phyloP scores from a whole-genome alignment of 2,888 invertebrate genomes.

The Ecliptopera silaceata region DNA sequence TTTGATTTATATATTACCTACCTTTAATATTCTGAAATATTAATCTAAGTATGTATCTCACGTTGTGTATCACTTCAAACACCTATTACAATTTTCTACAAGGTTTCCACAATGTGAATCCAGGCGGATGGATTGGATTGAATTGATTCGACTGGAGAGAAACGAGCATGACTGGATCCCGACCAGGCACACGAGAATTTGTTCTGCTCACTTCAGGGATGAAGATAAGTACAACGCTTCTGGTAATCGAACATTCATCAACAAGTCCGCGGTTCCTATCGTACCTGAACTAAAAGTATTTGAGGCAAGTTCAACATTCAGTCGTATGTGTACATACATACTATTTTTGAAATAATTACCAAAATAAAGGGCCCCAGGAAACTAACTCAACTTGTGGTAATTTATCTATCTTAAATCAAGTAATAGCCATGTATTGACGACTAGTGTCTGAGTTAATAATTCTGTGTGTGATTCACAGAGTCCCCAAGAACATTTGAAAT shows the following conservation, averaged over 20 bases:
- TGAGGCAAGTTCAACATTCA: constrained; percentile 15
- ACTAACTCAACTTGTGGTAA: too few relatives aligned
- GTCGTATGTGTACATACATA: too few relatives aligned
- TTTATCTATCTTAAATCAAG: too few relatives aligned
- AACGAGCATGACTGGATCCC: constrained; percentile 29
- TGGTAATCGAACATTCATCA: constrained; percentile 24
- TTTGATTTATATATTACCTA: too few relatives aligned
- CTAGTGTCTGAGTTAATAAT: not conserved
- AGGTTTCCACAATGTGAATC: constrained; percentile 29
- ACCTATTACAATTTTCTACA: constrained; percentile 5
- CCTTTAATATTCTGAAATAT: too few relatives aligned
- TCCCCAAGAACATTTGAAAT: constrained; percentile 13
- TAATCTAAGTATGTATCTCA: not conserved
- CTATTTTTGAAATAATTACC: too few relatives aligned
- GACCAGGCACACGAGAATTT: constrained; percentile 34
- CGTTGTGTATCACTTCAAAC: not conserved
- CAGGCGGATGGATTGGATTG: constrained; percentile 27
- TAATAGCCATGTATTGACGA: too few relatives aligned
- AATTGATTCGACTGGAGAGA: constrained; percentile 28
- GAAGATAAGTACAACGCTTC: constrained; percentile 33
- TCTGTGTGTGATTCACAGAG: constrained; percentile 9
- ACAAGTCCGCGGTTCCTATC: constrained; percentile 30
- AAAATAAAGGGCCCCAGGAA: too few relatives aligned
- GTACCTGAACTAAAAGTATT: constrained; percentile 11
- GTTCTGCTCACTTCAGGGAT: constrained; percentile 32